phyloP scores from a whole-genome alignment of 2,797 vertebrate genomes.

The Limnodromus scolopaceus region DNA sequence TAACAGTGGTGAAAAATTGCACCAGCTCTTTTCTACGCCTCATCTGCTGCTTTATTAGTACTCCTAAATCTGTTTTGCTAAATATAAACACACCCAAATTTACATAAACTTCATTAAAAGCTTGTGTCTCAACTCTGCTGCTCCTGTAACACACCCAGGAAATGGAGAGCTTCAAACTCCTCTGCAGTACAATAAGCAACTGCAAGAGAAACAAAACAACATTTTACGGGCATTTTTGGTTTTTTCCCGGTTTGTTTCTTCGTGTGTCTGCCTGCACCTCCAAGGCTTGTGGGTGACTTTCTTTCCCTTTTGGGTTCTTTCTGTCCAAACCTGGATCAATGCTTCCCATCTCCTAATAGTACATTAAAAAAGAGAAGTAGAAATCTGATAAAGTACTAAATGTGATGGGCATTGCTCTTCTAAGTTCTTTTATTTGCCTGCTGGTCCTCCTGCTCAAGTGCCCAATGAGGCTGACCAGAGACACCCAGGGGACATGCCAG shows the following conservation, averaged over 20 bases:
- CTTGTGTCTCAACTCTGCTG: conserved; percentile 32
- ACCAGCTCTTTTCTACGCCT: conserved; percentile 59
- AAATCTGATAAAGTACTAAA: neutral
- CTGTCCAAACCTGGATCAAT: neutral
- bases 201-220: neutral
- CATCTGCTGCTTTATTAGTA: conserved; percentile 68
- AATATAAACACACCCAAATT: conserved; percentile 64
- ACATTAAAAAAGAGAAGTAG: neutral
- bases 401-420: neutral
- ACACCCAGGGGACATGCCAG: neutral
- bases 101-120: conserved; percentile 69
- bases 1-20: conserved; percentile 43
- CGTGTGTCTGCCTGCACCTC: neutral
- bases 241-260: neutral
- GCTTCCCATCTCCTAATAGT: neutral
- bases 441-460: neutral
- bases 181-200: neutral
- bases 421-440: neutral
- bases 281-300: neutral
- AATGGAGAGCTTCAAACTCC: conserved; percentile 32
- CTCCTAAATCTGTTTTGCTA: conserved; percentile 67
- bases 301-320: neutral
- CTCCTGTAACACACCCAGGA: conserved; percentile 35
- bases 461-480: neutral
- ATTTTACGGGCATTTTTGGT: neutral